These are phyloP conservation scores for Laodelphax striatellus DNA, from an alignment of 1,140 invertebrate genomes.

Conservation along the genomic window DNA sequence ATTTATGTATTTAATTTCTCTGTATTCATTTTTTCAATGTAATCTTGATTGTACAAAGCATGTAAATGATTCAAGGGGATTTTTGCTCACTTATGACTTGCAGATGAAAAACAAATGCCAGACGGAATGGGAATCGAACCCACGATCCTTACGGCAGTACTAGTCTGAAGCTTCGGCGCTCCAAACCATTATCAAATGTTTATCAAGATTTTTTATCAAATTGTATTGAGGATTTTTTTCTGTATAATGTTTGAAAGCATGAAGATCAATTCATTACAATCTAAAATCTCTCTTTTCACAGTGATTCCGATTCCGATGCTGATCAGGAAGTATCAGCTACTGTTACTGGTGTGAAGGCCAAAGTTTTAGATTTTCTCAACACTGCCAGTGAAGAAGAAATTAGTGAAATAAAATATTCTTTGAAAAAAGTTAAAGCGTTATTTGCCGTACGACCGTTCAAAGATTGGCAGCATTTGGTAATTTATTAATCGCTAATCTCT, in stretches of 20 bases:
- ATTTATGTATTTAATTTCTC: too few species aligned
- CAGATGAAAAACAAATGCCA: too few species aligned
- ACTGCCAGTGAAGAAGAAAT: slow-evolving; percentile 51
- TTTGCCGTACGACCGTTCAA: slow-evolving; percentile 53
- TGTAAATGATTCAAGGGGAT: too few species aligned
- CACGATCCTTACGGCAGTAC: too few species aligned
- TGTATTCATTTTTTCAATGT: too few species aligned
- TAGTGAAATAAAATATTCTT: slow-evolving; percentile 52
- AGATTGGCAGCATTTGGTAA: slow-evolving; percentile 57
- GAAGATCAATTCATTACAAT: not conserved
- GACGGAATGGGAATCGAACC: too few species aligned
- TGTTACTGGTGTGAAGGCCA: slow-evolving; percentile 51
- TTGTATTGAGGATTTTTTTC: too few species aligned
- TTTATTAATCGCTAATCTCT: slow-evolving; percentile 13
- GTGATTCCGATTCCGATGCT: slow-evolving; percentile 63
- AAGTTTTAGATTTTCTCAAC: slow-evolving; percentile 66
- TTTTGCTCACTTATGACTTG: too few species aligned
- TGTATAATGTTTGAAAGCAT: not conserved
- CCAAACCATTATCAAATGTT: too few species aligned
- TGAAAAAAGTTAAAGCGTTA: slow-evolving; percentile 59
- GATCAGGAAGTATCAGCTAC: slow-evolving; percentile 57
- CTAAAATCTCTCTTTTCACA: slow-evolving; percentile 21
- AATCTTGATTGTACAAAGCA: too few species aligned
- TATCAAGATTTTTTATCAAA: too few species aligned
- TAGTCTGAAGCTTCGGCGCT: too few species aligned